Evolutionary conservation across 2,113 vertebrate genomes (phyloP), one percentile per base, ranked within the genome.

Genomic region (Cavia aperea): DNA sequence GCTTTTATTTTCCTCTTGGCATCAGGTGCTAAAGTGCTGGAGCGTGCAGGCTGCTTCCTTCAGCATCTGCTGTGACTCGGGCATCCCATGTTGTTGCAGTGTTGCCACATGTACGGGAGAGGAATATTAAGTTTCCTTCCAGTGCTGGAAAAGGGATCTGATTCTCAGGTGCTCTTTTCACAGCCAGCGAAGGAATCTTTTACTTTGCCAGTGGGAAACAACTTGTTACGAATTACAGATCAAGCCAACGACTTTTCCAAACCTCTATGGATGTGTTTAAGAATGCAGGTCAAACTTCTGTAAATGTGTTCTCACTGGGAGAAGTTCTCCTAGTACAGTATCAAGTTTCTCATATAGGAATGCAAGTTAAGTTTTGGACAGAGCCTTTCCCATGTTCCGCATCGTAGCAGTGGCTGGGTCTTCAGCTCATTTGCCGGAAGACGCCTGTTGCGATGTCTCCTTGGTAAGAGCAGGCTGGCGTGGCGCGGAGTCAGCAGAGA

Each of bases 1-100:
- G n/a, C 81, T 95, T 82, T 81, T 89, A 16, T 85, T 85, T 90
- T 79, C 81, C 65, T 66, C 3, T 93, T 85, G 73, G 58, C 86
- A 39, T 51, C 39, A n/a, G 62, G 93, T 93, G 56, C 90, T 88
- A 2, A 94, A 93, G 90, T 81, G n/a, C 11, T 4, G 0, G 77
- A 43, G 36, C 49, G 73, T 31, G 51, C 75, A 94, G 73, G 33
- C 70, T 89, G 43, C 21, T 86, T 54, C 60, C 66, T 75, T 24
- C 43, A 75, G 66, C 73, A 43, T 79, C 54, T 68, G 33, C 7
- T 81, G 56, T n/a, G 56, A 78, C 24, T 70, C 24, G n/a, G 66
- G 81, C n/a, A 29, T 62, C 56, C 31, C 16, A 1, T 39, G 85
- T 60, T 36, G 4, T 54, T 68, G 56, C 39, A 58, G 0, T 91